Evolutionary conservation across 2,888 invertebrate species (phyloP), one percentile per base, ranked within the genome.

Genomic region (Drosophila falleni): DNA sequence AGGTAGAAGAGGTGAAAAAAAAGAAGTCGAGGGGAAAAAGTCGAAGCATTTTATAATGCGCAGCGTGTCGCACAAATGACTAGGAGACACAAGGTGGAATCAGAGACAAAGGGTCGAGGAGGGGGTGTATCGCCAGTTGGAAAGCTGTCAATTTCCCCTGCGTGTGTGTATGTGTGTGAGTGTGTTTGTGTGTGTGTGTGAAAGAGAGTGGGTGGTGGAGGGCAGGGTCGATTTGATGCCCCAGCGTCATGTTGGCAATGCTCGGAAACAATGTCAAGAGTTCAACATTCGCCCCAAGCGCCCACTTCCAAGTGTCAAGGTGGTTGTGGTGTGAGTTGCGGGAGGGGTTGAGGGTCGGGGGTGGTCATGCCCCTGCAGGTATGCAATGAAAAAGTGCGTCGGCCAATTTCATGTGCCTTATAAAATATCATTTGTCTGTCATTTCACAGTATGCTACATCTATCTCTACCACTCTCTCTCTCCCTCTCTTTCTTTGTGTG

Each of bases 231-330:
- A n/a, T n/a, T n/a, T 87, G 86, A 87, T 87, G 86, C 59, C 66
- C 55, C 51, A 58, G 51, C 55, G 46, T 54, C 26, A 39, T 41
- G 56, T 46, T 56, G 56, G 56, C 56, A 37, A 26, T 56, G 46
- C 35, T 51, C 50, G 68, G 80, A 72, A 86, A 84, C 88, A 84
- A 84, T 88, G 86, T 84, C 84, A 84, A 88, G 88, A 88, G 86
- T 84, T 88, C 78, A 82, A 74, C 74, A 61, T 73, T 65, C 69
- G 55, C 67, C 77, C 80, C 81, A 65, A 66, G 61, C 53, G 53
- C 33, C 54, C 80, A 71, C 79, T 66, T 71, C 49, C 70, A 77
- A 80, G 65, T 72, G 78, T 71, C 74, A 72, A 62, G 59, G 46
- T 46, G 59, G 33, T 16, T 11, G 16, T 11, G 46, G 50, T 29